Base-by-base conservation (phyloP, 2,888 invertebrate genomes). In the Temnothorax rugatulus region DNA sequence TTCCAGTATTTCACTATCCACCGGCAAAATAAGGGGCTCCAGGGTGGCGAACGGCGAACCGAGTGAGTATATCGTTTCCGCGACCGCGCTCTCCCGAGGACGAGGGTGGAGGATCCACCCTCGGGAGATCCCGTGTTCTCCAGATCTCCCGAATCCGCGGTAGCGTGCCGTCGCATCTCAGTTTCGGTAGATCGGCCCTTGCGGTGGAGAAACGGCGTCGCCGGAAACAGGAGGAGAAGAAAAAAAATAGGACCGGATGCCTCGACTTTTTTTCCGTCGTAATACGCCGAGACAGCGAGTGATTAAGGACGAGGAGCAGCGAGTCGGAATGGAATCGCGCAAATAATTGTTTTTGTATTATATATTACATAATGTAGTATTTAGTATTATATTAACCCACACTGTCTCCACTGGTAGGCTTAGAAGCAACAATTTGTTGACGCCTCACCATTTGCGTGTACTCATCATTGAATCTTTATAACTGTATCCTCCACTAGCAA, bases 1-100 rank as follows among this genome's bases (percentile, higher is more conserved):
- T 64, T 41, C 15, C 18, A 61, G 29, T n/a, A 38, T 61, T 82
- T 81, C 69, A 29, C 68, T 38, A 41, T 9, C 59, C 63, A 81
- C 83, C 11, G 69, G 25, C 89, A 89, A 89, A 83, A 89, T 88
- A 86, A 84, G 88, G 85, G 89, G 90, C 29, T 83, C 90, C 84
- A 88, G 88, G 44, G 89, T 89, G n/a, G 90, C 90, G 54, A 89
- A 89, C 89, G 89, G 89, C 66, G 90, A 89, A 82, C 83, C 75
- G 83, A 85, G 89, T 89, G 76, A 89, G 89, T 90, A 86, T 74
- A 13, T 38, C 64, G 29, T 59, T 7, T 18, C 13, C 87, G 86
- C 83, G 83, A 81, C 29, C 64, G 21, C 38, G 61, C 8, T 13
- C 3, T n/a, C 13, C 8, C 44, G 57, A 15, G n/a, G 21, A 25